Evolutionary conservation across 2,113 vertebrate genomes (phyloP), one percentile per base, ranked within the genome.

Genomic region (Cettia cetti): DNA sequence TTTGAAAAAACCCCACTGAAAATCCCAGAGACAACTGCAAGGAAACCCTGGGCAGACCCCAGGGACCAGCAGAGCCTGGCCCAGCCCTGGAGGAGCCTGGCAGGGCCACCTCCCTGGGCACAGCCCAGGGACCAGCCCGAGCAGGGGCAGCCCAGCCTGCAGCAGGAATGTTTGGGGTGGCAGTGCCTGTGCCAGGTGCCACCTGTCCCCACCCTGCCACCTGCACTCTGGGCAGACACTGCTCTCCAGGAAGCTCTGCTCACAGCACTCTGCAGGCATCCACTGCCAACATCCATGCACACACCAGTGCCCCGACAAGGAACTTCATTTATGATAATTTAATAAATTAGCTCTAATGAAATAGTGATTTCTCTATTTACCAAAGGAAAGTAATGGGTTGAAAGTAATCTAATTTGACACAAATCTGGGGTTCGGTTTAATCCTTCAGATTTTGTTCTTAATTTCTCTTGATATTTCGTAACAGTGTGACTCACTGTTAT

Each of bases 281-380:
- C 16, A 4, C 49, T 89, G 87, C 69, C 89, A 91, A n/a, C n/a
- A n/a, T n/a, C n/a, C n/a, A 76, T 92, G 81, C 30, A 50, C 28
- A 13, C 57, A 81, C 70, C 81, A 69, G 61, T 53, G 82, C 39
- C 82, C 35, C 20, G 50, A 54, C 50, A 85, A 94, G 61, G 56
- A 9, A 79, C 94, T 95, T 86, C 23, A 77, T 83, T 89, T 93
- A 90, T 92, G 77, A 59, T 76, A 74, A 97, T 95, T 91, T 94
- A 96, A 94, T 93, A 91, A 91, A 81, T 89, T 50, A 90, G 56
- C 30, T 64, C 70, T 52, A 91, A 90, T 90, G 81, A 92, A 95
- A 77, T 28, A 42, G 94, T 84, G 37, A 89, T 95, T 96, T 92
- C 45, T 20, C 54, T 94, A 33, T 96, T 95, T 92, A 87, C 60